Evolutionary conservation across 2,888 invertebrate genomes (phyloP).

Genomic region (Camponotus fellah): DNA sequence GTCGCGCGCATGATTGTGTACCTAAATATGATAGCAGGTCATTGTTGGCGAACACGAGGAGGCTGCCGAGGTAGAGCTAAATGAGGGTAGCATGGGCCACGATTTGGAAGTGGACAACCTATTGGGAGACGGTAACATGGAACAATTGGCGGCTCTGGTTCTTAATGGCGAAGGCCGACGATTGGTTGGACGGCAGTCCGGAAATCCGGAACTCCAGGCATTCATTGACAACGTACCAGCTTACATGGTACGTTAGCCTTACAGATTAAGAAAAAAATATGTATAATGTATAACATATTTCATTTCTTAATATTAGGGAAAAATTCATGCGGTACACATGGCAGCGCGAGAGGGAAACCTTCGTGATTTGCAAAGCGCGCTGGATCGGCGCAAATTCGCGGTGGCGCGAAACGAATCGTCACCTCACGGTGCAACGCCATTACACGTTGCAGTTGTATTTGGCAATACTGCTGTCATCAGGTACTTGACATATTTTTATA

Average conservation of each 20-base stretch:
- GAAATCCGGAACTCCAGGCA: conserved; percentile 93
- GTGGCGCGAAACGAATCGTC: conserved; percentile 94
- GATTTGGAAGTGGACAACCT: conserved; percentile 90
- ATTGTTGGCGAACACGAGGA: conserved; percentile 81
- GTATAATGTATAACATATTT: neutral
- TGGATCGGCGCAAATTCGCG: conserved; percentile 96
- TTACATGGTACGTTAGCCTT: conserved; percentile 90
- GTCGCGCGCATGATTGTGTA: conserved; percentile 70
- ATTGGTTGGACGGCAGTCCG: conserved; percentile 90
- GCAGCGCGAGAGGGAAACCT: conserved; percentile 95
- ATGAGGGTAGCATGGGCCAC: conserved; percentile 78
- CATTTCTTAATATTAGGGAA: conserved; percentile 88
- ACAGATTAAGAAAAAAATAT: neutral
- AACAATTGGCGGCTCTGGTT: conserved; percentile 95
- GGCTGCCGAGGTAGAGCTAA: conserved; percentile 77
- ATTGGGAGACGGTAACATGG: conserved; percentile 93
- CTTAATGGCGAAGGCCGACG: conserved; percentile 95
- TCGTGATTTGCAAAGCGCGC: conserved; percentile 93
- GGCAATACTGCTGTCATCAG: conserved; percentile 90
- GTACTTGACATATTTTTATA: conserved; percentile 64
- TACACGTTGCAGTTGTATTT: conserved; percentile 95
- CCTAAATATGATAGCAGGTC: conserved; percentile 76
- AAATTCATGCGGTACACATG: conserved; percentile 95
- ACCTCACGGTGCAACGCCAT: conserved; percentile 94
- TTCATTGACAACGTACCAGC: conserved; percentile 95